Base-by-base conservation (phyloP, 1,140 invertebrate genomes). In the Caerostris darwini region DNA sequence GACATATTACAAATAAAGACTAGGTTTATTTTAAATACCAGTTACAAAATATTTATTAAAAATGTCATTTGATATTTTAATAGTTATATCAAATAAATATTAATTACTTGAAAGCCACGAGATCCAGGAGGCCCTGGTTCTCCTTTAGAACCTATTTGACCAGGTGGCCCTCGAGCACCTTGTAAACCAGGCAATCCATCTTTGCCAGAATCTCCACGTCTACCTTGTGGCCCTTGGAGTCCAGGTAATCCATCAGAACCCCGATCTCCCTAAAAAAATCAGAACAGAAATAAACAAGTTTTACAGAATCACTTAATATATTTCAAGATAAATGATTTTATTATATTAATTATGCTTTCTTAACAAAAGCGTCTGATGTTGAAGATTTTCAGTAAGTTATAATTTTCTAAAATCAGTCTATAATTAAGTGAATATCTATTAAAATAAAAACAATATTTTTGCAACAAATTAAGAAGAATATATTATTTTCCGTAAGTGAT, bases 231-330 rank as follows among this genome's bases (percentile, higher is more conserved):
- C 8, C 95, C 95, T 81, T 90, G 87, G n/a, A 93, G 96, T 7
- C 98, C 98, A 93, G 97, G 97, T 95, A 98, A 97, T 50, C 98
- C 98, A 95, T 98, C 98, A 96, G 98, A 97, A 19, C 98, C 98
- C 90, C 97, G 95, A 96, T 98, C 97, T 71, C 98, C 98, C 97
- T 98, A 57, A 81, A 86, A 61, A 69, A 83, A 85, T 85, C 2
- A n/a, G 19, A 7, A 83, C 34, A 8, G 0, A 77, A 12, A 34
- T 50, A 77, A 53, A 50, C 12, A 50, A 77, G 3, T 77, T 3
- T 50, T 69, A 7, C 7, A 19, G 6, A 10, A 34, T 34, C 34
- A 34, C 34, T 34, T 34, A 34, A 34, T 34, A 34, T 34, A 34
- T 34, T 34, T 34, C 34, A 34, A 34, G 34, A 34, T 34, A 34